Conservation (phyloP, 2,113 vertebrate species). For the Emydura subglobosa region DNA sequence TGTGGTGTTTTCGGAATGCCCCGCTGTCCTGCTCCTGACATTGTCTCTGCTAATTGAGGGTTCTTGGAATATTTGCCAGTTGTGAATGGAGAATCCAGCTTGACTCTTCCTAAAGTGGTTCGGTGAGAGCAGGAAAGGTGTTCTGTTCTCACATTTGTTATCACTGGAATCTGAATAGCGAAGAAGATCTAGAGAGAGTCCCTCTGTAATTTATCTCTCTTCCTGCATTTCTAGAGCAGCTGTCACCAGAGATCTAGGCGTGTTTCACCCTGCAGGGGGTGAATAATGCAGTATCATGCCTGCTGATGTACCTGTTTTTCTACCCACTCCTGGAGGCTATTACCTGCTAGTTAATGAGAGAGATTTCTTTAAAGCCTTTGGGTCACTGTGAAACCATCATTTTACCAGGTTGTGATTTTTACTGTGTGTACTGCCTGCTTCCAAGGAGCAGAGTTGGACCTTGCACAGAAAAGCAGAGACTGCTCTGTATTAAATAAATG, state of each 20-base stretch:
- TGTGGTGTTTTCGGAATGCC: background rate
- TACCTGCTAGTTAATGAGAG: background rate
- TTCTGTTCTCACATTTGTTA: background rate
- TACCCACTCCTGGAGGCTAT: background rate
- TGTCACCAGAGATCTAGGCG: background rate
- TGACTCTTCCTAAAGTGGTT: rapidly evolving
- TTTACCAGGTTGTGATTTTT: background rate
- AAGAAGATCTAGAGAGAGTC: background rate
- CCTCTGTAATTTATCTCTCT: background rate
- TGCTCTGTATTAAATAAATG: background rate
- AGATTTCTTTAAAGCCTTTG: background rate
- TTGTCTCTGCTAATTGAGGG: background rate
- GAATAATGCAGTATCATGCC: background rate
- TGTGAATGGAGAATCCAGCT: background rate
- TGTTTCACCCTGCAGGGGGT: background rate
- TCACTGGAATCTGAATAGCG: background rate
- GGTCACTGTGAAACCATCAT: background rate
- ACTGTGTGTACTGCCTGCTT: background rate
- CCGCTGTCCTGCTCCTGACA: background rate
- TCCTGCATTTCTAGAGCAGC: background rate
- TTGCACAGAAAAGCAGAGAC: background rate
- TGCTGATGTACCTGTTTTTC: background rate
- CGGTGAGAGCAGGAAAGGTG: background rate
- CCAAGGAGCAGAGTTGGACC: background rate
- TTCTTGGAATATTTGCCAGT: background rate